A percentile compares a stretch with the other conserved stretches of the same genome.
phyloP scores from a whole-genome alignment of 2,113 vertebrate species.

The Aphyosemion australe region DNA sequence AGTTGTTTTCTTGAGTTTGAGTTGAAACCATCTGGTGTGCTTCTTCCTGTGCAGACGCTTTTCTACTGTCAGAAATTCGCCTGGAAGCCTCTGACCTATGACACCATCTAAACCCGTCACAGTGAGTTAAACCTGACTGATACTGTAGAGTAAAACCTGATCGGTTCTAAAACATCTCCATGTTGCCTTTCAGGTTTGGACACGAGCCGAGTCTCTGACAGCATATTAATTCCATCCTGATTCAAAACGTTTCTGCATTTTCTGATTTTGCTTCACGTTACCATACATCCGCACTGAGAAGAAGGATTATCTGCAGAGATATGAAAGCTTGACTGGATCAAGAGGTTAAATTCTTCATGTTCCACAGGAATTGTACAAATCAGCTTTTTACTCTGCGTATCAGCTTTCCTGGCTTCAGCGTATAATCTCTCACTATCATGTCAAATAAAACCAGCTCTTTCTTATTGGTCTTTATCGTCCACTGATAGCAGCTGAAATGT shows the following conservation, averaged over 20 bases:
- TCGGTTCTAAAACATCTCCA: not conserved
- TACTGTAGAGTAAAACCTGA: not conserved
- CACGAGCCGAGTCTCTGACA: not conserved
- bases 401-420: not conserved
- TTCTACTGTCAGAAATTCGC: constrained; percentile 75
- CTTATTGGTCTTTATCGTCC: no score
- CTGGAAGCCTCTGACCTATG: constrained; percentile 57
- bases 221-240: constrained; percentile 3
- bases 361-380: not conserved
- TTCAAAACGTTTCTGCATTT: constrained; percentile 1
- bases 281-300: not conserved
- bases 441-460: not conserved
- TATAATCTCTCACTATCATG: not conserved
- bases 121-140: constrained; percentile 12
- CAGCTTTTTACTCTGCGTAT: not conserved
- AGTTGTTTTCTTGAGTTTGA: not conserved
- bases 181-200: not conserved
- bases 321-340: not conserved
- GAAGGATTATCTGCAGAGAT: constrained; percentile 10
- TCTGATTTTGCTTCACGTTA: constrained; percentile 22
- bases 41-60: constrained; percentile 58
- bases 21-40: not conserved
- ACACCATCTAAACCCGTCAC: constrained; percentile 15
- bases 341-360: not conserved
- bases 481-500: not conserved